Evolutionary conservation across 2,113 vertebrate species (phyloP).

Genomic region (Nansenia antarctica): DNA sequence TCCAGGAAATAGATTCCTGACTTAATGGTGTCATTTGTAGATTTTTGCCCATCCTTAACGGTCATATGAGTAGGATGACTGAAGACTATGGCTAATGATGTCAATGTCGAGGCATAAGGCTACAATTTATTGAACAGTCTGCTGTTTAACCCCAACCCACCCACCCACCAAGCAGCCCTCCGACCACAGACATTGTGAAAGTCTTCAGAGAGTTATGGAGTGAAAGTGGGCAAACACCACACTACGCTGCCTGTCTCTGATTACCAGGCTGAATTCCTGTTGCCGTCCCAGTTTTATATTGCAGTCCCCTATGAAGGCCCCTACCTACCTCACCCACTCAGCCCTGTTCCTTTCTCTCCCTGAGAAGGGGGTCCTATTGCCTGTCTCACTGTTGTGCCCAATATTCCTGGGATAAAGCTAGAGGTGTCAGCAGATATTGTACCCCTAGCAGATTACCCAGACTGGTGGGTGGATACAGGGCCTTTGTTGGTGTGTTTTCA

Average conservation of each 20-base stretch:
- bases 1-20: conserved; percentile 43
- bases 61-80: conserved; percentile 1
- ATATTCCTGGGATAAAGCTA: conserved; percentile 33
- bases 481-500: conserved; percentile 70
- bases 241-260: conserved; percentile 62
- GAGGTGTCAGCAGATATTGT: conserved; percentile 69
- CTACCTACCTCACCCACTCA: conserved; percentile 9
- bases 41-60: conserved; percentile 10
- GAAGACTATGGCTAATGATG: conserved; percentile 43
- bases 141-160: conserved; percentile 38
- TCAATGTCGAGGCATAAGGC: conserved; percentile 37
- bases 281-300: conserved; percentile 34
- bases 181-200: conserved; percentile 68
- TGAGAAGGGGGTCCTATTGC: conserved; percentile 13
- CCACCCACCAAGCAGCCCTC: conserved; percentile 49
- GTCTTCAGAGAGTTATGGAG: conserved; percentile 61
- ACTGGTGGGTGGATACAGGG: conserved; percentile 59
- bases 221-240: conserved; percentile 65
- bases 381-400: conserved; percentile 40
- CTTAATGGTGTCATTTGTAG: conserved; percentile 16
- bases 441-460: conserved; percentile 68
- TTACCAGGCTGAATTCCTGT: conserved; percentile 55
- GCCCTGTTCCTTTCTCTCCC: conserved; percentile 15
- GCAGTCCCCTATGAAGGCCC: background rate
- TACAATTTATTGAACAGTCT: conserved; percentile 25